These are phyloP conservation scores for Todiramphus saurophagus DNA, from an alignment of 2,113 vertebrate species.

Conservation along the genomic window DNA sequence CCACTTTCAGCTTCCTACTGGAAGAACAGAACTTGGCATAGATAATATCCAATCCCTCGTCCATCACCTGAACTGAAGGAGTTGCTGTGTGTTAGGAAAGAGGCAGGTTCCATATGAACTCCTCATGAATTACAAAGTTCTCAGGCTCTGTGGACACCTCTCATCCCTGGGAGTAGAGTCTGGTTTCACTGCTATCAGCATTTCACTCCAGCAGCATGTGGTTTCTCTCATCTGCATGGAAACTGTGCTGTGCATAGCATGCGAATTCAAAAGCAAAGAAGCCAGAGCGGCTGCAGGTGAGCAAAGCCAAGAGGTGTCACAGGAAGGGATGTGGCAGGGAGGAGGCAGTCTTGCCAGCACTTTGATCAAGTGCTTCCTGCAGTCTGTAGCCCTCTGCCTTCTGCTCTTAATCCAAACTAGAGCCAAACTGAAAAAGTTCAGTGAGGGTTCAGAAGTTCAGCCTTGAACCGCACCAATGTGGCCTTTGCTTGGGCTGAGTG, in stretches of 20 bases:
- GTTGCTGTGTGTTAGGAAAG: background rate
- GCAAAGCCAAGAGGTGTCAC: constrained; percentile 52
- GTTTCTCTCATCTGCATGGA: constrained; percentile 35
- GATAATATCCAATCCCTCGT: background rate
- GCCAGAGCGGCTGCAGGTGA: constrained; percentile 47
- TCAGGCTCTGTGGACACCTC: background rate
- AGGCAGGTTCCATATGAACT: background rate
- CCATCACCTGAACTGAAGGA: background rate
- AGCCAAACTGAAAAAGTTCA: constrained; percentile 38
- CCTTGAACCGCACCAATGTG: background rate
- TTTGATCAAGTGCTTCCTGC: constrained; percentile 66
- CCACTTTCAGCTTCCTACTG: background rate
- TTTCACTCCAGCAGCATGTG: constrained; percentile 28
- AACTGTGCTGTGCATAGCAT: background rate
- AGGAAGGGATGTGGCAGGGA: constrained; percentile 56
- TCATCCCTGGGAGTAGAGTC: background rate
- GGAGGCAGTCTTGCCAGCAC: constrained; percentile 43
- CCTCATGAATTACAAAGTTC: background rate
- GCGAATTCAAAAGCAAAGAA: constrained; percentile 39
- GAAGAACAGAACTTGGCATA: constrained; percentile 1
- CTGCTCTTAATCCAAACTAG: constrained; percentile 62
- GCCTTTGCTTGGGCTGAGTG: background rate
- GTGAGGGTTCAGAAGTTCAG: constrained; percentile 45
- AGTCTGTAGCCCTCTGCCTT: constrained; percentile 40
- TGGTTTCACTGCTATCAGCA: background rate